Percentiles rank a stretch among this genome's conserved stretches.
Conservation (phyloP, 2,888 invertebrate species). For the Drosophila cracens region DNA sequence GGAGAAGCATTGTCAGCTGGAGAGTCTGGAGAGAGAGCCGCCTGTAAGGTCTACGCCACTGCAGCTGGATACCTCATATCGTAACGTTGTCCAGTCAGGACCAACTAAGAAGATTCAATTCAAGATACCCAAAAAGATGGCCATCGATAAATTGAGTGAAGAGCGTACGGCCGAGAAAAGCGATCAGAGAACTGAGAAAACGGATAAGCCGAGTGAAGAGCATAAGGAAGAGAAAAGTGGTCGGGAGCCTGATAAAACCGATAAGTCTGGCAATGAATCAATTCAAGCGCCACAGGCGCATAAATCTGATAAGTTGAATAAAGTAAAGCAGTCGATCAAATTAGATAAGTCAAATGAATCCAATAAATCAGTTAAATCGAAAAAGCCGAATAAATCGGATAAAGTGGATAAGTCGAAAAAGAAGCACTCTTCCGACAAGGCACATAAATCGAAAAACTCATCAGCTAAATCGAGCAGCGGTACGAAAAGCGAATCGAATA, state of each 20-base stretch:
- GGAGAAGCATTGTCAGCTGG: too few relatives aligned
- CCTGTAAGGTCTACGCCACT: background rate
- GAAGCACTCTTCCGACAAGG: too few relatives aligned
- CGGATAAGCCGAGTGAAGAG: constrained; percentile 19
- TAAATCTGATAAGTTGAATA: constrained; percentile 8
- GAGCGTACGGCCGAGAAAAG: constrained; percentile 4
- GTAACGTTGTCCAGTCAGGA: constrained; percentile 49
- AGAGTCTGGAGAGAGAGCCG: background rate
- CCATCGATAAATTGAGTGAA: constrained; percentile 7
- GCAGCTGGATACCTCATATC: constrained; percentile 80
- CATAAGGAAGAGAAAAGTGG: constrained; percentile 1
- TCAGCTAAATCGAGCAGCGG: too few relatives aligned
- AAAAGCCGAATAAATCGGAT: background rate
- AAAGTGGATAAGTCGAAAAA: constrained; percentile 1
- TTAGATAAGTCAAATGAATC: constrained; percentile 3
- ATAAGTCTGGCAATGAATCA: constrained; percentile 2
- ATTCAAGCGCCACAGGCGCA: background rate
- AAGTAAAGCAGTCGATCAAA: background rate
- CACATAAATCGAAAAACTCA: too few relatives aligned
- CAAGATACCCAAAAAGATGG: constrained; percentile 77
- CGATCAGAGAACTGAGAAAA: constrained; percentile 13
- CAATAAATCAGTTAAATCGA: background rate
- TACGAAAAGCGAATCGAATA: too few relatives aligned
- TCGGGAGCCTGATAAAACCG: constrained; percentile 10
- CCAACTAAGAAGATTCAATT: constrained; percentile 67